phyloP scores from a whole-genome alignment of 2,888 invertebrate genomes.

The Chrysopilus asiliformis region DNA sequence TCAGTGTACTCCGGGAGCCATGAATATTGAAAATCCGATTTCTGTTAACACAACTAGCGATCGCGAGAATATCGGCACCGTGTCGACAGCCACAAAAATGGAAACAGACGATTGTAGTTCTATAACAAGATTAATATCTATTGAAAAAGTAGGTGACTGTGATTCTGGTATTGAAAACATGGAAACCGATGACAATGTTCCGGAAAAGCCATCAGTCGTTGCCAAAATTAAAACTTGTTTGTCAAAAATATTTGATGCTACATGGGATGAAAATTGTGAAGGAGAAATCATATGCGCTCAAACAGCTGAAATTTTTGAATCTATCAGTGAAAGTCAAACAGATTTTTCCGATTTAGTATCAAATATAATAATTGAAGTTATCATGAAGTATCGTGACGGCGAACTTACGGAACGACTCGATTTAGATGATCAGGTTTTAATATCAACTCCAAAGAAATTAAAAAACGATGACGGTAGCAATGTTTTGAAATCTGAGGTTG shows the following conservation, averaged over 20 bases:
- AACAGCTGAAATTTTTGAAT: slow-evolving; percentile 43
- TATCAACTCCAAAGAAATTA: slow-evolving; percentile 37
- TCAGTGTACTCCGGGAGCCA: no score
- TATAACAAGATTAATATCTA: slow-evolving; percentile 20
- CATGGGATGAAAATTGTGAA: slow-evolving; percentile 50
- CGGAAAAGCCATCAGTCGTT: slow-evolving; percentile 25
- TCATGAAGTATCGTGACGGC: slow-evolving; percentile 43
- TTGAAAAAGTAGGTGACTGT: slow-evolving; percentile 35
- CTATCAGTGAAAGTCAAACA: slow-evolving; percentile 35
- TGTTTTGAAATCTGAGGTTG: background rate
- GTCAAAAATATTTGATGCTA: slow-evolving; percentile 55
- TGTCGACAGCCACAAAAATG: slow-evolving; percentile 16
- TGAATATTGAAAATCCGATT: no score
- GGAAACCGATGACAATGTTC: slow-evolving; percentile 39
- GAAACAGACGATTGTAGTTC: slow-evolving; percentile 27
- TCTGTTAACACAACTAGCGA: no score
- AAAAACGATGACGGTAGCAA: slow-evolving; percentile 34
- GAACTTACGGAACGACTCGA: slow-evolving; percentile 44
- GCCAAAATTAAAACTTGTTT: slow-evolving; percentile 42
- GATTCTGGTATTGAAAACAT: slow-evolving; percentile 64
- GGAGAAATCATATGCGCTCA: slow-evolving; percentile 45
- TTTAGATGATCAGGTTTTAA: slow-evolving; percentile 36
- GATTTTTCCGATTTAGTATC: slow-evolving; percentile 43
- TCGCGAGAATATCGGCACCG: no score
- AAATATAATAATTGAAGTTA: slow-evolving; percentile 52